Evolutionary conservation across 2,888 invertebrate species (phyloP), one percentile per base, ranked within the genome.

Genomic region (Ochlodes sylvanus): DNA sequence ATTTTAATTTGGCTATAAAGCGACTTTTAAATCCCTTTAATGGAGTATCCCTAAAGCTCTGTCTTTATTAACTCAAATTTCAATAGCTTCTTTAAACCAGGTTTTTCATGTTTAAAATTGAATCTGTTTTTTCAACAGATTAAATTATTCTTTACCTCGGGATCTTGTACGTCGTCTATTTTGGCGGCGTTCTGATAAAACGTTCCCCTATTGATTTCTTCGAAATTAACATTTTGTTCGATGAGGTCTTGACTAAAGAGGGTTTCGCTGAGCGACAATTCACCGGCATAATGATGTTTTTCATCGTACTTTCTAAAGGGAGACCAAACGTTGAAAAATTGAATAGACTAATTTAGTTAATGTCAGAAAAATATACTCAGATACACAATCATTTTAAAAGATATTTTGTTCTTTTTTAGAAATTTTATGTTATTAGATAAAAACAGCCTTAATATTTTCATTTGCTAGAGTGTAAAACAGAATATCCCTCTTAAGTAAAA

Each of bases 181-280:
- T 82, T 83, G 9, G 79, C 85, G 65, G 87, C 82, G n/a, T 79
- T 75, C 70, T 90, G 89, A 34, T 82, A 83, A 70, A 89, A 89
- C 9, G 80, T 83, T 6, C 89, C 90, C 7, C 89, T 82, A 69
- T 84, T 88, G 17, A 90, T 83, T 74, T 87, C 85, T 71, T 89
- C 88, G 14, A 88, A 83, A 68, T 83, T 83, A 52, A 77, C 78
- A 54, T 80, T 77, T 71, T 83, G 77, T 68, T 88, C 87, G 10
- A 89, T 77, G 34, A 88, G 70, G 44, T 80, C 84, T 72, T 84
- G 84, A 73, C 79, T 79, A 64, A 79, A 88, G 27, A 88, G 71
- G 9, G 86, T 88, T 65, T 87, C 84, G 70, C 87, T 85, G 2
- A 83, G 75, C 7, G 86, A 82, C 64, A 82, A 81, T 63, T 88